phyloP scores from a whole-genome alignment of 2,888 invertebrate genomes.

The Epiblema foenella region DNA sequence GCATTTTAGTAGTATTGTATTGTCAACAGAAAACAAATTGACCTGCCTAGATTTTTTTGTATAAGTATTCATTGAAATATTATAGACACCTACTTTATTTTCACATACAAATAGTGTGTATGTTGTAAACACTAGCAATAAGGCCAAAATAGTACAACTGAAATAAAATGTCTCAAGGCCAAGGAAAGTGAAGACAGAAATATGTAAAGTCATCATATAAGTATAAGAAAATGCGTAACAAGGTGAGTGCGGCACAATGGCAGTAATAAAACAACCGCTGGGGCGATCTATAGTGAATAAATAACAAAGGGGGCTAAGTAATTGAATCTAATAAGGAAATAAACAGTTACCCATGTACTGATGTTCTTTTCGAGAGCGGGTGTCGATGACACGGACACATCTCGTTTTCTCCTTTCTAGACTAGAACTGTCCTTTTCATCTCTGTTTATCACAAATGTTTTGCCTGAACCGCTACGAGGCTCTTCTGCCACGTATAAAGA shows the following conservation, averaged over 20 bases:
- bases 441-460: slow-evolving; percentile 69
- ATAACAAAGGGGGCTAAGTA: slow-evolving; percentile 63
- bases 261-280: slow-evolving; percentile 54
- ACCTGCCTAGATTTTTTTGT: too few relatives aligned
- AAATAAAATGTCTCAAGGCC: slow-evolving; percentile 35
- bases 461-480: slow-evolving; percentile 53
- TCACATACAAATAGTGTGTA: too few relatives aligned
- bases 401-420: slow-evolving; percentile 72
- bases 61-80: too few relatives aligned
- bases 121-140: not conserved
- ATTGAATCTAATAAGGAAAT: slow-evolving; percentile 67
- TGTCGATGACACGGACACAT: slow-evolving; percentile 62
- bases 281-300: slow-evolving; percentile 51
- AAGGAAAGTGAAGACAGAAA: slow-evolving; percentile 19
- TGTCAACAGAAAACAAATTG: too few relatives aligned
- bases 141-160: slow-evolving; percentile 17
- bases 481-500: slow-evolving; percentile 74
- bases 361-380: slow-evolving; percentile 70
- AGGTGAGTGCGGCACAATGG: slow-evolving; percentile 50
- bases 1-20: too few relatives aligned
- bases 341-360: slow-evolving; percentile 78
- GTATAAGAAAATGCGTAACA: slow-evolving; percentile 58
- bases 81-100: too few relatives aligned
- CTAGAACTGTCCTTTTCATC: slow-evolving; percentile 52
- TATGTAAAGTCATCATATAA: slow-evolving; percentile 48